Base-by-base conservation (phyloP, 2,888 invertebrate species). In the Podotricha telesiphe region DNA sequence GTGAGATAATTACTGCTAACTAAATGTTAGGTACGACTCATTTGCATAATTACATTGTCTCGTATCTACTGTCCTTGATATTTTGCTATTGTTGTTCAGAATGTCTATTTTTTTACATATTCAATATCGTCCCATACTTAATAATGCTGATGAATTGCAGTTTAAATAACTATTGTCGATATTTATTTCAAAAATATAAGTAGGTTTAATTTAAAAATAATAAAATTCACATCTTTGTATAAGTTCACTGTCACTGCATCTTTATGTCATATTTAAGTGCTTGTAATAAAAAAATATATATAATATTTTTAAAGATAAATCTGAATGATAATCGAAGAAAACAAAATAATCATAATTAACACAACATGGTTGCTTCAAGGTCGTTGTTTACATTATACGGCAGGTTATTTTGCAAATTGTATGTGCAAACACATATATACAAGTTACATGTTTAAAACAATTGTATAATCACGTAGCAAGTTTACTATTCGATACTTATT, bases 1-100 rank as follows among this genome's bases (percentile, higher is more conserved):
- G 93, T 94, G 72, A 82, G 78, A 61, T 51, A 51, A 62, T n/a
- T 61, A 22, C 45, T 51, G 6, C 17, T 15, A 34, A 13, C n/a
- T 55, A 5, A 62, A 53, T 28, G 34, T 34, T 61, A 45, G 22
- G 34, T 17, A 37, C 28, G 28, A 20, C 13, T 50, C 19, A 19
- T 62, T 48, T 20, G 5, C 37, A 62, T 50, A 48, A 37, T 50
- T 47, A 17, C 61, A 61, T 28, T 45, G 62, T 47, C 17, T n/a
- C 40, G 6, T 34, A 34, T 13, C 37, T 28, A 15, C 19, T 48
- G 50, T 62, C 48, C 59, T 28, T 22, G 22, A 42, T 45, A 17
- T 59, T 28, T 59, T 7, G 42, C 11, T 17, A 19, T 55, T 55
- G 34, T 53, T 34, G n/a, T 17, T 55, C 11, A 5, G 13, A 37